Evolutionary conservation across 2,113 vertebrate genomes (phyloP).

Genomic region (Rhinichthys klamathensis): DNA sequence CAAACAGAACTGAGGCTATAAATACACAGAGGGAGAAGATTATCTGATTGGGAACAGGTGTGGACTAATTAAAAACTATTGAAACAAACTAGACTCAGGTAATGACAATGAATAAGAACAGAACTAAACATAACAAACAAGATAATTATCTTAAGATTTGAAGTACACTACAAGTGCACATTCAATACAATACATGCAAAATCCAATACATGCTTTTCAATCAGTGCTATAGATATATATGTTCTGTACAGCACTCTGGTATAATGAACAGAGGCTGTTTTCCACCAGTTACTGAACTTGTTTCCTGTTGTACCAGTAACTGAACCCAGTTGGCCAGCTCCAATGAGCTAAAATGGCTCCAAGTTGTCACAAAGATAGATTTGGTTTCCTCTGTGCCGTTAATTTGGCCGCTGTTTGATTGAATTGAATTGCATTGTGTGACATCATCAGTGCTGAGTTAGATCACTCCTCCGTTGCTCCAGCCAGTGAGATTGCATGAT

Average conservation of each 20-base stretch:
- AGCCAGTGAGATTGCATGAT: not conserved
- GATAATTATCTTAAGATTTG: not conserved
- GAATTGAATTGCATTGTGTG: not conserved
- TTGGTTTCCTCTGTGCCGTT: slow-evolving; percentile 7
- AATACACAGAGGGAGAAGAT: no score
- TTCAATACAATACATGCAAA: no score
- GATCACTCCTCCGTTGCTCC: slow-evolving; percentile 3
- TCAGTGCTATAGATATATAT: not conserved
- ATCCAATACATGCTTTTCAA: not conserved
- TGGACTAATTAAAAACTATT: no score
- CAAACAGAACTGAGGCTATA: no score
- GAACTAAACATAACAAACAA: no score
- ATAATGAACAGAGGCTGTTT: not conserved
- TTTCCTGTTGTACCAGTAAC: slow-evolving; percentile 7
- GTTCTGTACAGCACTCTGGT: not conserved
- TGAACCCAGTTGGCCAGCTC: slow-evolving; percentile 33
- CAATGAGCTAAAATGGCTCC: slow-evolving; percentile 22
- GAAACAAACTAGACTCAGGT: no score
- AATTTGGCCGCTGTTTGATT: not conserved
- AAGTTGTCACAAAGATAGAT: slow-evolving; percentile 35
- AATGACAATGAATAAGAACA: no score
- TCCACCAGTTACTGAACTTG: not conserved
- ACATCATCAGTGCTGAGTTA: not conserved
- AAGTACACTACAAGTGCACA: not conserved
- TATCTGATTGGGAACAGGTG: no score